Percentiles rank a stretch among this genome's conserved stretches.
Conservation (phyloP, 2,888 invertebrate genomes). For the Melanostoma scalare region DNA sequence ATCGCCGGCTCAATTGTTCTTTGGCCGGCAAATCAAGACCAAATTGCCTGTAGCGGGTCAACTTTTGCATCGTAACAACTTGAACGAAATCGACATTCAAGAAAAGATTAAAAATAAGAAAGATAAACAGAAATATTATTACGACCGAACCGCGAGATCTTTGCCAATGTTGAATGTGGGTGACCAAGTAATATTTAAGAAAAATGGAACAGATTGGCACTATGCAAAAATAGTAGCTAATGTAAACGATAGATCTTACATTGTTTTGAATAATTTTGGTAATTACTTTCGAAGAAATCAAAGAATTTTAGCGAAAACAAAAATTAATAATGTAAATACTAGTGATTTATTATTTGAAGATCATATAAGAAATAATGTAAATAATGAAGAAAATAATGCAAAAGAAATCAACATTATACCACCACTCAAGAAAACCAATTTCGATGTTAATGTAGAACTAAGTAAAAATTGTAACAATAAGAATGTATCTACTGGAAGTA, state of each 20-base stretch:
- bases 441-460: constrained; percentile 1
- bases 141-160: constrained; percentile 18
- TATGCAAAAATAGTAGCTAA: constrained; percentile 11
- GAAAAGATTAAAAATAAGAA: constrained; percentile 18
- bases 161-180: constrained; percentile 16
- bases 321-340: constrained; percentile 9
- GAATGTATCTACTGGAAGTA: background rate
- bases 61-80: background rate
- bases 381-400: constrained; percentile 2
- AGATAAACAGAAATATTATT: constrained; percentile 18
- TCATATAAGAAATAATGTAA: constrained; percentile 7
- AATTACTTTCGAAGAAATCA: constrained; percentile 17
- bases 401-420: constrained; percentile 27
- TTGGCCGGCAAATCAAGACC: constrained; percentile 17
- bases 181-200: constrained; percentile 26
- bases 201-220: constrained; percentile 18
- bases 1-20: constrained; percentile 28
- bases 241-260: constrained; percentile 14
- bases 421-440: background rate
- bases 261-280: constrained; percentile 10
- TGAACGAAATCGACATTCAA: background rate
- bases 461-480: constrained; percentile 2
- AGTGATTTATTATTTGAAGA: constrained; percentile 22
- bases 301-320: constrained; percentile 17
- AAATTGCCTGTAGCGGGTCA: constrained; percentile 17